Evolutionary conservation across 1,140 invertebrate species (phyloP), one percentile per base, ranked within the genome.

Genomic region (Trichonephila clavipes): DNA sequence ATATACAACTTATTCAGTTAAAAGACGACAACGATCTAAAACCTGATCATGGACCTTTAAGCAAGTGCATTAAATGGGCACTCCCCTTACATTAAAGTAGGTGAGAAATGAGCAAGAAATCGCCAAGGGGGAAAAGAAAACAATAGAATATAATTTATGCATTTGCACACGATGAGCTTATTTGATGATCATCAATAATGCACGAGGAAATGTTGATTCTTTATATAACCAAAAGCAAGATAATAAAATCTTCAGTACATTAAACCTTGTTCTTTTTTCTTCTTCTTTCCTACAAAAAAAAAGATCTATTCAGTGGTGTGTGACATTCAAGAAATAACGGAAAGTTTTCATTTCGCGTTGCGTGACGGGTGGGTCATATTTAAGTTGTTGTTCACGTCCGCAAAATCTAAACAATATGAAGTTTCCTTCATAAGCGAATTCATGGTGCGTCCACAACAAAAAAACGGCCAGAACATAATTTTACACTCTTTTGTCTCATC

Each of bases 111-210:
- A 89, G 40, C n/a, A 12, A 69, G n/a, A 88, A 89, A 89, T 44
- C 28, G 40, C 64, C 40, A 66, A 24, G 72, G 28, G 14, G 59
- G 40, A 61, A 87, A 40, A 87, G 34, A 89, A 89, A 58, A 89
- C 21, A 72, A 89, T 24, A 19, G 58, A 59, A 24, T 88, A 88
- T 34, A 88, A 88, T 81, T 81, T 40, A 77, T 72, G 34, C 61
- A 69, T 66, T 89, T 34, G 34, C 64, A 77, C 64, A 58, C 69
- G 77, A 90, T 90, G 58, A 82, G 89, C 58, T 81, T 34, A 8
- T 81, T 90, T 90, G 89, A 90, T 90, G 89, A 90, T 51, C 51
- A 59, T 5, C 28, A 81, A 90, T 90, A 72, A 89, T 72, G 64
- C 34, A 72, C 64, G 51, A 89, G 89, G 89, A 81, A 82, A 72